Evolutionary conservation across 2,888 invertebrate genomes (phyloP), one percentile per base, ranked within the genome.

Genomic region (Caenorhabditis sinica): DNA sequence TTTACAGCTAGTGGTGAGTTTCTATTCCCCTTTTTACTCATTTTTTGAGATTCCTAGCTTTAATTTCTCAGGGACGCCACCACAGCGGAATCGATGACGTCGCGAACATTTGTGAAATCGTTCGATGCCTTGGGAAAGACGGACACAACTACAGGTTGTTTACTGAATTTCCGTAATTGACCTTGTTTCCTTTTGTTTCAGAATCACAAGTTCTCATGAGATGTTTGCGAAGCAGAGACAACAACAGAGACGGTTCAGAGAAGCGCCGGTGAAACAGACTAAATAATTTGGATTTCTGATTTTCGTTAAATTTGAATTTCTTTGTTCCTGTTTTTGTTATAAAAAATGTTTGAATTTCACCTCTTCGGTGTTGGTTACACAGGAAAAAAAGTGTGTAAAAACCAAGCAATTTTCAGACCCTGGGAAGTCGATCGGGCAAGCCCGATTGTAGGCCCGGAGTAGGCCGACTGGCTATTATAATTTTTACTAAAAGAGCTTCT

Each of bases 61-160:
- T 13, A 40, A 40, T 40, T 13, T 45, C 65, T 56, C 83, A 93
- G 72, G 94, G 94, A 17, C 92, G 93, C 82, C 90, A 93, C 13
- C 94, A 94, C 86, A 94, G 94, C 73, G 94, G 94, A 13, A 92
- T 94, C 23, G 93, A 94, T 91, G 94, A 94, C 89, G 93, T 93
- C 79, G 91, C 87, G 79, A 94, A 94, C 88, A 93, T 94, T 80
- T 93, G 93, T 2, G 91, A 77, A 75, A 87, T 89, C 40, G 82
- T 81, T 20, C 66, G 77, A 28, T 73, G 79, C 49, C 56, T 89
- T 28, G 84, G 81, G 2, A 69, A 58, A n/a, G 65, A 71, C 49
- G 86, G 87, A 30, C 80, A 86, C 79, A 68, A 58, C 25, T 84
- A 72, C 71, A 80, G 77, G 74, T 82, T 66, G 80, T 43, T 69